Base-by-base conservation (phyloP, 2,888 invertebrate genomes). In the Automeris io region DNA sequence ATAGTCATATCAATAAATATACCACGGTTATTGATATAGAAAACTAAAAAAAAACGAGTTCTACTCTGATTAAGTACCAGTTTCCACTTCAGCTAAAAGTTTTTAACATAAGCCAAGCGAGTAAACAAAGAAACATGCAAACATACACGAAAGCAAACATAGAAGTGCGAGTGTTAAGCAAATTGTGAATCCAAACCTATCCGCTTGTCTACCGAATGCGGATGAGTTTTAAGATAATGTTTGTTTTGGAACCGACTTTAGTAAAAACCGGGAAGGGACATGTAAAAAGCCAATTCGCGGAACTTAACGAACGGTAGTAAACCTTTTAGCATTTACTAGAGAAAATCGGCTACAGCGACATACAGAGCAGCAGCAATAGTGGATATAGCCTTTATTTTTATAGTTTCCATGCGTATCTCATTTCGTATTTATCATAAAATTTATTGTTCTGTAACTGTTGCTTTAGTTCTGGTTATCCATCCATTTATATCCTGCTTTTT, bases 101-200 rank as follows among this genome's bases (percentile, higher is more conserved):
- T 24, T 25, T n/a, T 34, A 35, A 41, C 33, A 37, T 37, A 19
- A 9, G 24, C 41, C 42, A 45, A 54, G 51, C 49, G 4, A 16
- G 18, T 23, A 32, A 51, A 29, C 29, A 29, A 29, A 7, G 8
- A 29, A 42, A 50, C 45, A 44, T 43, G 46, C 57, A 61, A 43
- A 54, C 54, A 59, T 29, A 51, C 52, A 52, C 40, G 48, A 49
- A 37, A 38, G 51, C 57, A 58, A 57, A 62, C 51, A 54, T 41
- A 42, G 53, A 51, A 56, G 54, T 59, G 64, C 61, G 51, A 61
- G 64, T 58, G 64, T 54, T 43, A 64, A 55, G 51, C 47, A 61
- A 64, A 61, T 45, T 41, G 40, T 35, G 37, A 40, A 51, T 57
- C 59, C 55, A 54, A 54, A 48, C 43, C 38, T 38, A 12, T 25